Conservation (phyloP, 2,797 vertebrate genomes). For the Myiothlypis coronata region DNA sequence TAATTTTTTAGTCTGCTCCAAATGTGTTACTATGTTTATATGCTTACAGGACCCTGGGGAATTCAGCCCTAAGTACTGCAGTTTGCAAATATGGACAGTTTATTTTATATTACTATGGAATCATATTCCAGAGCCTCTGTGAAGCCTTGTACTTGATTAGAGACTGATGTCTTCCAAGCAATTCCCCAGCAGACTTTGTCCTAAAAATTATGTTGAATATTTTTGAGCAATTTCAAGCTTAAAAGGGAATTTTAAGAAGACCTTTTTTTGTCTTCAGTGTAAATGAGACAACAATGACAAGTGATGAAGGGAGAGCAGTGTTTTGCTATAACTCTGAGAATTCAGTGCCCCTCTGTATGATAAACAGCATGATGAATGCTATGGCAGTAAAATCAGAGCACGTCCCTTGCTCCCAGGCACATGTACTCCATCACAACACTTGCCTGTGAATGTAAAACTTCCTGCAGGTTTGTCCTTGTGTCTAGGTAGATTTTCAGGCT, state of each 20-base stretch:
- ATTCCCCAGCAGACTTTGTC: rapidly evolving
- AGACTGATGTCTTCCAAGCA: neutral
- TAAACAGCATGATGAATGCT: neutral
- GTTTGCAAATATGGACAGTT: neutral
- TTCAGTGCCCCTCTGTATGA: neutral
- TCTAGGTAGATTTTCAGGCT: neutral
- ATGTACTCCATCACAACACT: neutral
- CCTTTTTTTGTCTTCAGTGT: neutral
- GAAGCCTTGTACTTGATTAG: neutral
- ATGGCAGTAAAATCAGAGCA: neutral
- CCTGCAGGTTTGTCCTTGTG: neutral
- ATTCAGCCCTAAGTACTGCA: neutral
- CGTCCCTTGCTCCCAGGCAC: neutral
- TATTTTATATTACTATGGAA: neutral
- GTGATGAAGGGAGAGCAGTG: neutral
- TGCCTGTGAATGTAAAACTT: neutral
- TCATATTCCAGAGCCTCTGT: neutral
- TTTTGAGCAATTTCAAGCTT: neutral
- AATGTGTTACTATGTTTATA: neutral
- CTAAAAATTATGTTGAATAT: neutral
- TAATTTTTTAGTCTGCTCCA: neutral
- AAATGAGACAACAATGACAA: neutral
- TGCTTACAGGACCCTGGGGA: neutral
- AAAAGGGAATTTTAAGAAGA: neutral
- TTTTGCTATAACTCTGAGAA: neutral